Percentiles rank a stretch among this genome's conserved stretches.
phyloP scores from a whole-genome alignment of 2,113 vertebrate genomes.

The Anolis carolinensis region DNA sequence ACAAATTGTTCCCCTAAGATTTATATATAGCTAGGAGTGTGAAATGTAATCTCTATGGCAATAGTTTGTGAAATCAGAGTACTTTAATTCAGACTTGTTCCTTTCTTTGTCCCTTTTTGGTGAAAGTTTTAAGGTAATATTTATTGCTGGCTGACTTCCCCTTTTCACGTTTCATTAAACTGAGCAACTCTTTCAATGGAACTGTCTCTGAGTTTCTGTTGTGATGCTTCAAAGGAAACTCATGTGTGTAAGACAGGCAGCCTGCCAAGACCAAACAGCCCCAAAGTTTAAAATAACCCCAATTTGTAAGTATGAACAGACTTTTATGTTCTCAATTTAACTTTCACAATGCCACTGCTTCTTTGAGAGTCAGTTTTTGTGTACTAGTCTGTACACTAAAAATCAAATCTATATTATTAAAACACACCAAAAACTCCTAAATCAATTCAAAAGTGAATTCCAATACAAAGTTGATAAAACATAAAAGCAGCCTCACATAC shows the following conservation, averaged over 20 bases:
- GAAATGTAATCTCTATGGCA: too few relatives aligned
- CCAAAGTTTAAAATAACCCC: not conserved
- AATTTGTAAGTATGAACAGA: not conserved
- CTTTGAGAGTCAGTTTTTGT: not conserved
- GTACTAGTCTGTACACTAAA: not conserved
- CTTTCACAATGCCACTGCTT: not conserved
- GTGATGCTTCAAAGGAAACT: not conserved
- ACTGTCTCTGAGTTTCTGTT: conserved; percentile 9
- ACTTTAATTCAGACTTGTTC: too few relatives aligned
- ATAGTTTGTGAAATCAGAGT: too few relatives aligned
- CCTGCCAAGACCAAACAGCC: not conserved
- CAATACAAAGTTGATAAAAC: not conserved
- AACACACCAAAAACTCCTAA: not conserved
- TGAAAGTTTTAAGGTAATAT: too few relatives aligned
- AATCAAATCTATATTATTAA: not conserved
- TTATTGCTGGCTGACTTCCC: not conserved
- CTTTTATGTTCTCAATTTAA: not conserved
- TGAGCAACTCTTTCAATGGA: conserved; percentile 14
- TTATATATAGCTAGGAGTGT: too few relatives aligned
- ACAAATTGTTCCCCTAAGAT: too few relatives aligned
- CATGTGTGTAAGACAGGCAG: not conserved
- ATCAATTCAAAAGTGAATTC: not conserved
- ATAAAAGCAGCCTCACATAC: not conserved
- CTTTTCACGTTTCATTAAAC: conserved; percentile 27
- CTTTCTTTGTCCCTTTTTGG: too few relatives aligned